A percentile compares a stretch with the other conserved stretches of the same genome.
Evolutionary conservation across 2,797 vertebrate species (phyloP).

Genomic region (Rhinichthys osculus): DNA sequence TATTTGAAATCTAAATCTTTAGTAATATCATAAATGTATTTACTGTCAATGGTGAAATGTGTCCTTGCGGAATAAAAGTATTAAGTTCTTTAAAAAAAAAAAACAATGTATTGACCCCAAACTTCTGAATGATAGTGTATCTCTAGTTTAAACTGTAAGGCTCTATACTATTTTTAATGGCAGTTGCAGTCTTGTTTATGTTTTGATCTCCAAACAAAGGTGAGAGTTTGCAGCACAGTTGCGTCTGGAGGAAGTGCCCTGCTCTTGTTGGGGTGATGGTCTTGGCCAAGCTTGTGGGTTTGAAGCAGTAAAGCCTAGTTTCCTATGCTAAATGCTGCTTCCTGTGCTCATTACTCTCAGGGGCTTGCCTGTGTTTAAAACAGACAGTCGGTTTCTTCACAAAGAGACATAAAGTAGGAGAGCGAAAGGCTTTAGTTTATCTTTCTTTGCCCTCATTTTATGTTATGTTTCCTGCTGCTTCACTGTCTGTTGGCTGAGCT

Average conservation of each 20-base stretch:
- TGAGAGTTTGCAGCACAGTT: conserved; percentile 21
- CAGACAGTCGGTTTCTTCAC: conserved; percentile 18
- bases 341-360: conserved; percentile 52
- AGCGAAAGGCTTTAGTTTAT: conserved; percentile 41
- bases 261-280: conserved; percentile 24
- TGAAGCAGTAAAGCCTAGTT: conserved; percentile 34
- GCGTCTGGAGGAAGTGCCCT: conserved; percentile 46
- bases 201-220: conserved; percentile 29
- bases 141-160: background rate
- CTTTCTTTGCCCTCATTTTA: conserved; percentile 32
- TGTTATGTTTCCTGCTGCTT: conserved; percentile 48
- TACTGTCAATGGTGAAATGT: background rate
- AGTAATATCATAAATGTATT: background rate
- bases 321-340: conserved; percentile 49
- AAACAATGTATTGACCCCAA: background rate
- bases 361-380: conserved; percentile 8
- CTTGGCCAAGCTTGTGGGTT: conserved; percentile 39
- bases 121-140: background rate
- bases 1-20: background rate
- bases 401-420: conserved; percentile 11
- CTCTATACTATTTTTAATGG: background rate
- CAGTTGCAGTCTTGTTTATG: conserved; percentile 3
- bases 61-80: background rate
- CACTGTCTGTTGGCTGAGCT: conserved; percentile 38
- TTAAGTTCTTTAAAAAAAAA: background rate